phyloP scores from a whole-genome alignment of 2,113 vertebrate genomes.

The Xenopus tropicalis region DNA sequence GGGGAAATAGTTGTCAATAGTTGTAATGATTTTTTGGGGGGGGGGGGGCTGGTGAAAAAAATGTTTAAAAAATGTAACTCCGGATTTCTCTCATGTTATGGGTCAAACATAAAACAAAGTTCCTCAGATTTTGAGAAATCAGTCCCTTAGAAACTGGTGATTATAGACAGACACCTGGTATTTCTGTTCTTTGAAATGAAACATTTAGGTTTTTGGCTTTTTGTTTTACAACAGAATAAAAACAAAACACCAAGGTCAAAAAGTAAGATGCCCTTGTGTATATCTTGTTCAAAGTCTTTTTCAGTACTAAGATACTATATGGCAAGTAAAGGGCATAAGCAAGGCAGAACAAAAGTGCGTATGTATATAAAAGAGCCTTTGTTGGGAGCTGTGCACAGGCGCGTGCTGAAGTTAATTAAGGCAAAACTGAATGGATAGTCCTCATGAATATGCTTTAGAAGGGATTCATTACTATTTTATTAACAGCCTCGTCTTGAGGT shows the following conservation, averaged over 20 bases:
- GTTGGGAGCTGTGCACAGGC: conserved; percentile 12
- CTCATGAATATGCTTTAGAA: conserved; percentile 12
- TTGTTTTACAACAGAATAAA: conserved; percentile 19
- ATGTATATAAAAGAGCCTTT: conserved; percentile 39
- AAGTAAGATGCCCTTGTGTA: conserved; percentile 17
- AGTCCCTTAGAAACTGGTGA: too few species aligned
- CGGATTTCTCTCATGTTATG: too few species aligned
- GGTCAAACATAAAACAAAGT: too few species aligned
- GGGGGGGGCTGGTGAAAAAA: too few species aligned
- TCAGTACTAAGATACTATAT: background rate
- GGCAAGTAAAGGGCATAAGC: conserved; percentile 20
- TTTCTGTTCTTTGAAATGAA: background rate
- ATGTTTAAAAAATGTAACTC: too few species aligned
- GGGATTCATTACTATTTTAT: conserved; percentile 23
- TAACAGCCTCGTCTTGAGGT: background rate
- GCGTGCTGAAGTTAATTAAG: conserved; percentile 19
- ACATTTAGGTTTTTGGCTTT: background rate
- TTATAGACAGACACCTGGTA: too few species aligned
- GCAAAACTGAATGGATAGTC: conserved; percentile 20
- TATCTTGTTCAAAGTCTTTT: background rate
- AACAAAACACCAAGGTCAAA: conserved; percentile 17
- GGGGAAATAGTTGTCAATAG: too few species aligned
- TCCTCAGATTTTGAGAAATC: too few species aligned
- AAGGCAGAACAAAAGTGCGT: conserved; percentile 30
- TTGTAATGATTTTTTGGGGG: too few species aligned